phyloP scores from a whole-genome alignment of 2,888 invertebrate species.

The Spodoptera littoralis region DNA sequence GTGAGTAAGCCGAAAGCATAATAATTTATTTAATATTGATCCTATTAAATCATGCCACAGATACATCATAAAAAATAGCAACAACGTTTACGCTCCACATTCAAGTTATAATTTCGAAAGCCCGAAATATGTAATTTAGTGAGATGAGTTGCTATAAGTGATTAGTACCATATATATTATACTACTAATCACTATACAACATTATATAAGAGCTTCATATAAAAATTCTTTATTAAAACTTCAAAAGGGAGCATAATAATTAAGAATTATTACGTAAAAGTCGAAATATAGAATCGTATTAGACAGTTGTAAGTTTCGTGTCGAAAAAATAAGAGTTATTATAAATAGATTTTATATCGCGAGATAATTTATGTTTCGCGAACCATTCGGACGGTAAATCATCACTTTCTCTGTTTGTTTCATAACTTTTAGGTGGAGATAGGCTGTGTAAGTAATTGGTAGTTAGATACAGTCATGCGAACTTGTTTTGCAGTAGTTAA shows the following conservation, averaged over 20 bases:
- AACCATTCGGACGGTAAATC: constrained; percentile 67
- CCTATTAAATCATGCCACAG: no score
- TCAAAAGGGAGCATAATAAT: constrained; percentile 34
- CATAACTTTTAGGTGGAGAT: constrained; percentile 61
- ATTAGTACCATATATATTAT: constrained; percentile 17
- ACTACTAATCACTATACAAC: neutral
- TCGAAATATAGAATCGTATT: constrained; percentile 29
- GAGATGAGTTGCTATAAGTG: constrained; percentile 17
- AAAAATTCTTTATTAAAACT: constrained; percentile 43
- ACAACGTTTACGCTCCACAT: neutral
- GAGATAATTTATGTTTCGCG: constrained; percentile 60
- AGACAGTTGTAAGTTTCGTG: constrained; percentile 3
- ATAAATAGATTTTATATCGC: constrained; percentile 66
- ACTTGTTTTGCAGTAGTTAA: no score
- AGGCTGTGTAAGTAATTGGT: constrained; percentile 64
- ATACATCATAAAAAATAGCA: neutral
- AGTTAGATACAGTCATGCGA: neutral
- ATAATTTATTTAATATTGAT: no score
- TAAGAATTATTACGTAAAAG: constrained; percentile 21
- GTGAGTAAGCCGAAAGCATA: no score
- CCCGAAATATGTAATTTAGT: constrained; percentile 11
- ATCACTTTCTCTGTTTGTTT: constrained; percentile 74
- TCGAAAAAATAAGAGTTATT: constrained; percentile 61
- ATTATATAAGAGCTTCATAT: constrained; percentile 24
- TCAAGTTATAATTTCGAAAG: constrained; percentile 32